Evolutionary conservation across 2,113 vertebrate genomes (phyloP).

Genomic region (Passer montanus): DNA sequence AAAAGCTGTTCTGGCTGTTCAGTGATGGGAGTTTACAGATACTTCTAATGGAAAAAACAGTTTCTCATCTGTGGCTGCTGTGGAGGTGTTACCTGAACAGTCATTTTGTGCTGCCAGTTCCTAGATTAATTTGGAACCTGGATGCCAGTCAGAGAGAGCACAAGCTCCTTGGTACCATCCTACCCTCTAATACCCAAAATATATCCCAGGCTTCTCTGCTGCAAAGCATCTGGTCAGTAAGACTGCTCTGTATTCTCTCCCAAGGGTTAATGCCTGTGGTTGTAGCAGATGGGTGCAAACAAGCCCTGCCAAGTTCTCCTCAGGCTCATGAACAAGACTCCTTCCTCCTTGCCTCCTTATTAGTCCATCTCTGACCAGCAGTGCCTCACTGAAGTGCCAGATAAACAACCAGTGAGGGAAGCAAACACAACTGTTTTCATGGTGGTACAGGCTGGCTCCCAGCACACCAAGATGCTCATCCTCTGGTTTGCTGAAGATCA

Average conservation of each 20-base stretch:
- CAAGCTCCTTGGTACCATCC: background rate
- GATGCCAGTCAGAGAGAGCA: background rate
- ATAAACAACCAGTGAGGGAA: conserved; percentile 45
- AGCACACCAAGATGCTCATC: background rate
- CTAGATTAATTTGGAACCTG: background rate
- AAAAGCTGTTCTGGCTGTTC: conserved; percentile 48
- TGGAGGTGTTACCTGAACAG: background rate
- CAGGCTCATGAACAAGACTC: background rate
- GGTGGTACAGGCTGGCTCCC: background rate
- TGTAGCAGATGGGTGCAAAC: conserved; percentile 33
- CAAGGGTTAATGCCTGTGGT: conserved; percentile 41
- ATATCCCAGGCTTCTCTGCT: background rate
- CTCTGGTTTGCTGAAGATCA: background rate
- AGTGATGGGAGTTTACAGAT: background rate
- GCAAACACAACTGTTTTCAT: conserved; percentile 18
- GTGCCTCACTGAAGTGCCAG: conserved; percentile 19
- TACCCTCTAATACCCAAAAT: background rate
- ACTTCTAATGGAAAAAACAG: conserved; percentile 16
- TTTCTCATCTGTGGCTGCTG: conserved; percentile 10
- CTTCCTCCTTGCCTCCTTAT: conserved; percentile 55
- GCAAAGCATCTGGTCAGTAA: conserved; percentile 1
- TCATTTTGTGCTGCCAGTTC: background rate
- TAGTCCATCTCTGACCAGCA: conserved; percentile 62
- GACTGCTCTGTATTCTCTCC: background rate
- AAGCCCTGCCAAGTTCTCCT: conserved; percentile 35